Evolutionary conservation across 2,113 vertebrate genomes (phyloP).

Genomic region (Pseudopodoces humilis): DNA sequence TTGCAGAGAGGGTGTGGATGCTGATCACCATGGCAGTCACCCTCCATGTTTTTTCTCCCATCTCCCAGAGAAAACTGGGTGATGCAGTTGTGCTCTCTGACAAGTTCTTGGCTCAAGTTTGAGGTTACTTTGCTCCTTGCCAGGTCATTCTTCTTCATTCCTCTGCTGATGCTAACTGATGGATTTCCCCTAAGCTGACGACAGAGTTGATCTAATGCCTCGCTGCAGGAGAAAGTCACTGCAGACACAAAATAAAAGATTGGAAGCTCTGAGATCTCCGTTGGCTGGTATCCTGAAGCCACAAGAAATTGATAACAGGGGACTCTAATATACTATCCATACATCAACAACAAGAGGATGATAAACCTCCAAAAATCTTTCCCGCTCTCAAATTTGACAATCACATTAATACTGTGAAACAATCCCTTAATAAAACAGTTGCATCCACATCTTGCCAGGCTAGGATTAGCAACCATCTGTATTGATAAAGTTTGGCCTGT

Average conservation of each 20-base stretch:
- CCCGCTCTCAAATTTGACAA: background rate
- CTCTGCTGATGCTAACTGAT: slow-evolving; percentile 59
- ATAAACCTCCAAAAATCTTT: slow-evolving; percentile 35
- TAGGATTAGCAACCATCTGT: background rate
- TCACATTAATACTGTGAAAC: background rate
- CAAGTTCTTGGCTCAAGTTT: slow-evolving; percentile 49
- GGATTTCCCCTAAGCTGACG: slow-evolving; percentile 45
- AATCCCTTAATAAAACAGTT: background rate
- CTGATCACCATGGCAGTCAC: slow-evolving; percentile 12
- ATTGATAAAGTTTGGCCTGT: background rate
- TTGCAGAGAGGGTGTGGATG: slow-evolving; percentile 65
- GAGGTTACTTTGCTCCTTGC: slow-evolving; percentile 42
- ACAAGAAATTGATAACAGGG: slow-evolving; percentile 36
- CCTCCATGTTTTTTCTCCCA: slow-evolving; percentile 46
- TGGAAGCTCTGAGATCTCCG: slow-evolving; percentile 36
- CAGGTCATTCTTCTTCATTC: slow-evolving; percentile 60
- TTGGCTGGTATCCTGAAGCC: slow-evolving; percentile 51
- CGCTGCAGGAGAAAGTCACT: slow-evolving; percentile 24
- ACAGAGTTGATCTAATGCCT: slow-evolving; percentile 39
- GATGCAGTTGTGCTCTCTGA: slow-evolving; percentile 38
- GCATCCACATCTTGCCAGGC: background rate
- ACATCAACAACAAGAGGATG: slow-evolving; percentile 19
- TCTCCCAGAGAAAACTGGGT: slow-evolving; percentile 40
- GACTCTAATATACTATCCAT: background rate
- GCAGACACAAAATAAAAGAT: slow-evolving; percentile 42